Conservation (phyloP, 1,140 invertebrate genomes). For the Lordiphosa collinella region DNA sequence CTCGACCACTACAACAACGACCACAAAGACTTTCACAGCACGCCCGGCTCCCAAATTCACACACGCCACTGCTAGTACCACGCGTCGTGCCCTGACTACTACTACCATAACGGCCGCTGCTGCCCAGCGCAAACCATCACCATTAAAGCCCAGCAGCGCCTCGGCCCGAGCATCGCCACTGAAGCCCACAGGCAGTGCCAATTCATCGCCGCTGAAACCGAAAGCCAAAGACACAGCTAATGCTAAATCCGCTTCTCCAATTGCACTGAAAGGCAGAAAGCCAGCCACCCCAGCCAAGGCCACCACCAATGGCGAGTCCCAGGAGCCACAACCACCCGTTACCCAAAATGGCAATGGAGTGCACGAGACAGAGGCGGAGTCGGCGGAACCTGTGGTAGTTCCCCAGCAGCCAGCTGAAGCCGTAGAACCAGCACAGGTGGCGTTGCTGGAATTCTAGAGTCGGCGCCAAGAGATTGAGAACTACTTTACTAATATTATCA, state of each 20-base stretch:
- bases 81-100: constrained; percentile 23
- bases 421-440: constrained; percentile 23
- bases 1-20: constrained; percentile 44
- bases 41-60: constrained; percentile 69
- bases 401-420: constrained; percentile 3
- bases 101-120: constrained; percentile 13
- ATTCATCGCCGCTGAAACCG: constrained; percentile 46
- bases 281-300: constrained; percentile 30
- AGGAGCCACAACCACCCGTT: constrained; percentile 4
- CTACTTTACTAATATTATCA: constrained; percentile 70
- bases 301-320: constrained; percentile 29
- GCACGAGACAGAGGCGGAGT: constrained; percentile 21
- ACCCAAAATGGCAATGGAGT: constrained; percentile 42
- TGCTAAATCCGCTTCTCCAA: constrained; percentile 47
- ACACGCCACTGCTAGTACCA: constrained; percentile 25
- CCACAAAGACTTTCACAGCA: constrained; percentile 68
- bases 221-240: constrained; percentile 58
- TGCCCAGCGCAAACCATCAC: constrained; percentile 42
- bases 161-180: constrained; percentile 13
- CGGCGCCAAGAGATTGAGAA: constrained; percentile 11
- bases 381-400: constrained; percentile 11
- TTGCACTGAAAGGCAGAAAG: constrained; percentile 23
- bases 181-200: constrained; percentile 7
- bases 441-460: constrained; percentile 54
- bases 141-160: constrained; percentile 28